phyloP scores from a whole-genome alignment of 92 coral and sea anemone species.

The Porites rus region DNA sequence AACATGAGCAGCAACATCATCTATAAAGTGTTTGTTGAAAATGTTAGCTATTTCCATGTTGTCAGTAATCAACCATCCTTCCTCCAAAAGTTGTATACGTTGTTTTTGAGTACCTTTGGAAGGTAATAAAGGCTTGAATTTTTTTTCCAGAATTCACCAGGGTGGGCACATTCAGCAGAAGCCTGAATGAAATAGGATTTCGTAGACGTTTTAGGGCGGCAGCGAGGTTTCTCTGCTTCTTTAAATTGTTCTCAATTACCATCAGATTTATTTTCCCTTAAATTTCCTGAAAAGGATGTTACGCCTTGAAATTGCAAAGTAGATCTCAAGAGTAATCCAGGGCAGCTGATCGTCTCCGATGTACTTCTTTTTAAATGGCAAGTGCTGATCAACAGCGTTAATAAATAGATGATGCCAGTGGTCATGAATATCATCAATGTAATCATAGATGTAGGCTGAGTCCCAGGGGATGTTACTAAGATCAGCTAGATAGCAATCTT shows the following conservation, averaged over 20 bases:
- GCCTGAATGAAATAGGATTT: constrained; percentile 27
- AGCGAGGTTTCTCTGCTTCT: constrained; percentile 47
- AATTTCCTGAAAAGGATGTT: constrained; percentile 34
- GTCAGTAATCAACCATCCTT: constrained; percentile 37
- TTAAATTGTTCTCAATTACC: constrained; percentile 37
- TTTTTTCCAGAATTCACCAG: constrained; percentile 53
- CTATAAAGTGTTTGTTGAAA: constrained; percentile 37
- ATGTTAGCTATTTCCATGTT: constrained; percentile 34
- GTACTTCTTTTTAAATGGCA: constrained; percentile 32
- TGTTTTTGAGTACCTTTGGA: constrained; percentile 27
- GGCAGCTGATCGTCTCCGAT: constrained; percentile 46
- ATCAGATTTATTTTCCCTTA: constrained; percentile 11
- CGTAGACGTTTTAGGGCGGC: constrained; percentile 42
- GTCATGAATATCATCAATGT: constrained; percentile 41
- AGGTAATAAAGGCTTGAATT: constrained; percentile 50
- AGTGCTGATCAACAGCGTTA: constrained; percentile 37
- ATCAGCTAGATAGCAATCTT: constrained; percentile 29
- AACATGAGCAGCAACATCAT: constrained; percentile 21
- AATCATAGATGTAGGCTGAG: constrained; percentile 32
- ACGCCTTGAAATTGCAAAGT: constrained; percentile 34
- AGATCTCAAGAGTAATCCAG: constrained; percentile 55
- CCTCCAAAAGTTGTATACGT: constrained; percentile 41
- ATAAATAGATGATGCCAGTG: constrained; percentile 44
- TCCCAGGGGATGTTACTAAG: constrained; percentile 54
- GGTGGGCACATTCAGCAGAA: constrained; percentile 43